These are phyloP conservation scores for Erythrocebus patas DNA, from an alignment of 2,113 vertebrate genomes.

Conservation along the genomic window DNA sequence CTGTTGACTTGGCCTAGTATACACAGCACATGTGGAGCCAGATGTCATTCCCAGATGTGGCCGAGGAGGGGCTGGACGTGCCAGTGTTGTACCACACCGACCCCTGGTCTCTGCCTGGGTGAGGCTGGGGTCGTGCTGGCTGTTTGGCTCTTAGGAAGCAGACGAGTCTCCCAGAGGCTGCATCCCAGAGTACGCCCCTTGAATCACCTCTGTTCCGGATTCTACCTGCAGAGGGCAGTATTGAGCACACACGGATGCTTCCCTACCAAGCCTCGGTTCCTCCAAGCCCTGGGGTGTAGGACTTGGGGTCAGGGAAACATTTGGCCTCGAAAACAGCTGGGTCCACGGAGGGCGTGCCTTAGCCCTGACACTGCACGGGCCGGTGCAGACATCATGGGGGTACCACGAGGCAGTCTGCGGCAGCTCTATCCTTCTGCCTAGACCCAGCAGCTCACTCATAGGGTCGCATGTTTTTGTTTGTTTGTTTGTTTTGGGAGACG, in stretches of 20 bases:
- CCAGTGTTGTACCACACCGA: background rate
- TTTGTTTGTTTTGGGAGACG: too few relatives aligned
- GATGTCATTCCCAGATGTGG: fast-evolving
- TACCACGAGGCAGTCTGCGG: background rate
- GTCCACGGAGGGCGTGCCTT: background rate
- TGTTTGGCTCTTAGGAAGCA: background rate
- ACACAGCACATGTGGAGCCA: background rate
- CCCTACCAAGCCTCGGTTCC: background rate
- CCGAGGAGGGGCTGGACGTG: background rate
- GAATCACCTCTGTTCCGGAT: background rate
- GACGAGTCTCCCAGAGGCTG: too few relatives aligned
- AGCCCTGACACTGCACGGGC: too few relatives aligned
- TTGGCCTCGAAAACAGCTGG: background rate
- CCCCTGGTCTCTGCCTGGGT: background rate
- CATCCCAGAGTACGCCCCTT: background rate
- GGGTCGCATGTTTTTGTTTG: too few relatives aligned
- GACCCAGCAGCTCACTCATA: background rate
- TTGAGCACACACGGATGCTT: background rate
- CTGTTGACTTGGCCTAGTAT: background rate
- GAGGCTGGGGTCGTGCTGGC: background rate
- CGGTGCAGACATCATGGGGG: fast-evolving
- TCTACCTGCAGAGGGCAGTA: constrained; percentile 46
- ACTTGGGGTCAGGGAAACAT: background rate
- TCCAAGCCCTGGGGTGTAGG: background rate
- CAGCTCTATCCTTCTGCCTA: too few relatives aligned